These are phyloP conservation scores for Penaeus vannamei DNA, from an alignment of 1,140 invertebrate genomes.

Conservation along the genomic window DNA sequence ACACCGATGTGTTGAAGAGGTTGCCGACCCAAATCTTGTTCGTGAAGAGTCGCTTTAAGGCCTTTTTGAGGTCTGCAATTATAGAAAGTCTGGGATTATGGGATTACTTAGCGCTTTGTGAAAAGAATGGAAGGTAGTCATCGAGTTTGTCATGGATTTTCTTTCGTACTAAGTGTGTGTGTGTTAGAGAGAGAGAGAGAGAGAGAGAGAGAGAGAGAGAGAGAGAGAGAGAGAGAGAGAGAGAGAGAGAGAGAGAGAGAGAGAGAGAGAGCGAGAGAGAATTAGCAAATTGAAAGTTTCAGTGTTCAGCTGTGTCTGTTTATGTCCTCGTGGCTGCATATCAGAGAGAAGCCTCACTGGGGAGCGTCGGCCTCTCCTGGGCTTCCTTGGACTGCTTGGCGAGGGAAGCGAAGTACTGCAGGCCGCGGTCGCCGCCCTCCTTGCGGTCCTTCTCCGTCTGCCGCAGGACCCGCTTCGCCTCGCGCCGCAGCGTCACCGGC, in stretches of 20 bases:
- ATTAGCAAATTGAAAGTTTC: too few relatives aligned
- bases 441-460: not conserved
- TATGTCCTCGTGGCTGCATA: not conserved
- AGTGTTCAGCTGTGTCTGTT: not conserved
- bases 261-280: too few relatives aligned
- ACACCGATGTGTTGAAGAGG: slow-evolving; percentile 68
- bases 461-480: slow-evolving; percentile 9
- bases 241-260: too few relatives aligned
- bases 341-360: slow-evolving; percentile 33
- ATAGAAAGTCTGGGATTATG: too few relatives aligned
- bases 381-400: slow-evolving; percentile 26
- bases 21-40: slow-evolving; percentile 70
- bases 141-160: too few relatives aligned
- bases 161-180: too few relatives aligned
- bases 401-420: slow-evolving; percentile 44
- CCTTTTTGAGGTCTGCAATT: slow-evolving; percentile 36
- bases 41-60: slow-evolving; percentile 61
- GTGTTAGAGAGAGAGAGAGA: too few relatives aligned
- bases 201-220: too few relatives aligned
- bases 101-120: too few relatives aligned
- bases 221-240: too few relatives aligned
- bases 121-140: too few relatives aligned
- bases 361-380: slow-evolving; percentile 27
- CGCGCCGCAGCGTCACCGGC: slow-evolving; percentile 26
- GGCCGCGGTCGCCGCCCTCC: slow-evolving; percentile 12